phyloP scores from a whole-genome alignment of 2,888 invertebrate species.

The Oasisia sp. region DNA sequence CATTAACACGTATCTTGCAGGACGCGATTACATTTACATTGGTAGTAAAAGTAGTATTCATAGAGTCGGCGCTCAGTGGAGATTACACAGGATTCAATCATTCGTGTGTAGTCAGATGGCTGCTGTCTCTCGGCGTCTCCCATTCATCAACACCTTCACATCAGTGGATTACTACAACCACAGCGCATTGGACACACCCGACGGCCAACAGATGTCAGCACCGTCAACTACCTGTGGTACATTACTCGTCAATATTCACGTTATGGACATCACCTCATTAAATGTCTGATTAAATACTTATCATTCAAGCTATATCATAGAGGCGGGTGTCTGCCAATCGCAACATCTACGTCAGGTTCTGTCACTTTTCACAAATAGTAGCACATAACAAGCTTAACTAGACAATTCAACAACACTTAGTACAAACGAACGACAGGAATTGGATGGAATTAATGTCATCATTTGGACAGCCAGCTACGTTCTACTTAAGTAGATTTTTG shows the following conservation, averaged over 20 bases:
- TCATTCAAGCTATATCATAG: not conserved
- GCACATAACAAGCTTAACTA: slow-evolving; percentile 7
- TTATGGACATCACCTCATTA: not conserved
- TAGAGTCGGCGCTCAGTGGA: not conserved
- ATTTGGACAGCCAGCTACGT: too few relatives aligned
- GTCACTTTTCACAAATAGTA: slow-evolving; percentile 5
- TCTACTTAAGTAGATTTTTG: too few relatives aligned
- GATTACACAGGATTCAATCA: not conserved
- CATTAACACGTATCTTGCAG: not conserved
- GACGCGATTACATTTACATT: slow-evolving; percentile 1
- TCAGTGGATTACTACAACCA: not conserved
- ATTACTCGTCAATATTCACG: not conserved
- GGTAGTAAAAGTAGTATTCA: not conserved
- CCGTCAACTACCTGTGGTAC: not conserved
- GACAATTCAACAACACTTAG: not conserved
- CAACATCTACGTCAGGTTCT: not conserved
- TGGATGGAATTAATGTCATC: too few relatives aligned
- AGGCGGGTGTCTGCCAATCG: not conserved
- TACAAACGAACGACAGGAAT: too few relatives aligned
- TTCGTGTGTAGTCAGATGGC: not conserved
- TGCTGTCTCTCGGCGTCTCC: not conserved
- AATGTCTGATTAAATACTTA: slow-evolving; percentile 3
- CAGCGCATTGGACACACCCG: not conserved
- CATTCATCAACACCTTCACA: not conserved
- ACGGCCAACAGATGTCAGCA: not conserved